phyloP scores from a whole-genome alignment of 2,888 invertebrate genomes.

The Oithona nana region DNA sequence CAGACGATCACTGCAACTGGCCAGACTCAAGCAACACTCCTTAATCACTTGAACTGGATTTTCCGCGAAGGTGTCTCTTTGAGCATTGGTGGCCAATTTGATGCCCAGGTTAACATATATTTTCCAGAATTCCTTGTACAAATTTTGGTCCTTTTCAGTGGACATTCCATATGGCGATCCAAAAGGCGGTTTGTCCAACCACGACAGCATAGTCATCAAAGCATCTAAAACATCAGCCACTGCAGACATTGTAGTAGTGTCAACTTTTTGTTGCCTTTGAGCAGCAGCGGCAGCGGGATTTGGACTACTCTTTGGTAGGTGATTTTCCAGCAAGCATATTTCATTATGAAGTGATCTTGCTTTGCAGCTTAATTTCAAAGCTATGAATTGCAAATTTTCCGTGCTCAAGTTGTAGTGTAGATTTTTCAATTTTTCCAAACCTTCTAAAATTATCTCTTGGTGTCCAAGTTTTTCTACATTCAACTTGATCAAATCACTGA shows the following conservation, averaged over 20 bases:
- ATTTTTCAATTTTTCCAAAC: constrained; percentile 68
- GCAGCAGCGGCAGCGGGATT: not conserved
- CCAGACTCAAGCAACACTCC: constrained; percentile 50
- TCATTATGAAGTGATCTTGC: constrained; percentile 54
- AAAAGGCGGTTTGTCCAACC: constrained; percentile 54
- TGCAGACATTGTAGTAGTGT: constrained; percentile 60
- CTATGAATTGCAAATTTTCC: constrained; percentile 75
- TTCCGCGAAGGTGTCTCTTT: constrained; percentile 70
- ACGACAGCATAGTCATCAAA: constrained; percentile 67
- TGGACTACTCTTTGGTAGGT: constrained; percentile 2
- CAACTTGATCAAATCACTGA: constrained; percentile 68
- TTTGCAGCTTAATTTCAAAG: constrained; percentile 58
- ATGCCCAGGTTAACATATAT: constrained; percentile 35
- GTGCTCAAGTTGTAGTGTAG: constrained; percentile 79
- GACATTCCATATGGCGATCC: not conserved
- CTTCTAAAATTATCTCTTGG: constrained; percentile 77
- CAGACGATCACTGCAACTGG: constrained; percentile 60
- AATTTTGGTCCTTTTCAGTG: not conserved
- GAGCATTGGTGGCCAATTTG: constrained; percentile 74
- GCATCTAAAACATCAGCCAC: constrained; percentile 63
- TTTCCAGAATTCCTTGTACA: not conserved
- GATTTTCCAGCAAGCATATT: constrained; percentile 20
- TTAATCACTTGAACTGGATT: constrained; percentile 49
- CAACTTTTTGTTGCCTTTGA: constrained; percentile 28
- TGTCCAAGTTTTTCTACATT: constrained; percentile 72